Evolutionary conservation across 1,140 invertebrate genomes (phyloP), one percentile per base, ranked within the genome.

Genomic region (Wasmannia auropunctata): DNA sequence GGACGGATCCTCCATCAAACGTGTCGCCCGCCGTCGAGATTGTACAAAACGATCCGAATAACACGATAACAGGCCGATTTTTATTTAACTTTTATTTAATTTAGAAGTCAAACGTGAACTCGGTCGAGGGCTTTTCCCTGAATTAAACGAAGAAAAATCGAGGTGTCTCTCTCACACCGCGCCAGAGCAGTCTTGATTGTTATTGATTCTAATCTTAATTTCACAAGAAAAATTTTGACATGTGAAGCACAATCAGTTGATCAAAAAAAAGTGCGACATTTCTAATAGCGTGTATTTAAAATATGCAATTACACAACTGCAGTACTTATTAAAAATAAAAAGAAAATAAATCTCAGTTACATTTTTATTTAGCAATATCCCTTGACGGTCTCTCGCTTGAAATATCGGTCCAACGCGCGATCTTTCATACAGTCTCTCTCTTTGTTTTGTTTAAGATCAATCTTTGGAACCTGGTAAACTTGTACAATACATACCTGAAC

Each of bases 401-500:
- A 40, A 14, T 28, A 37, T 8, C 8, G 19, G 4, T 54, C 2
- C 49, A n/a, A 43, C 10, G n/a, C 16, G 49, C 28, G 56, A 77
- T 25, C 10, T 51, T 34, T 67, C 43, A 34, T 11, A 2, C 37
- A 11, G 11, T 4, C 46, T 25, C 28, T 2, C n/a, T n/a, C n/a
- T 56, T 22, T 25, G 14, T 56, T 43, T 74, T 25, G 19, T 46
- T 34, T 46, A 11, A 54, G 25, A 56, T 43, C 25, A 75, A n/a
- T 43, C 19, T 16, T 60, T 7, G 3, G 51, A 22, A 31, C 19
- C 19, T 67, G n/a, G 54, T 37, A 46, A 65, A 86, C 11, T 43
- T 28, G 2, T 25, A 67, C 7, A 67, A 0, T 25, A 67, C 7
- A 67, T 87, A 95, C 94, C 94, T 95, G 94, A 40, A 95, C 84